Evolutionary conservation across 1,140 invertebrate species (phyloP), one percentile per base, ranked within the genome.

Genomic region (Thaumetopoea pityocampa): DNA sequence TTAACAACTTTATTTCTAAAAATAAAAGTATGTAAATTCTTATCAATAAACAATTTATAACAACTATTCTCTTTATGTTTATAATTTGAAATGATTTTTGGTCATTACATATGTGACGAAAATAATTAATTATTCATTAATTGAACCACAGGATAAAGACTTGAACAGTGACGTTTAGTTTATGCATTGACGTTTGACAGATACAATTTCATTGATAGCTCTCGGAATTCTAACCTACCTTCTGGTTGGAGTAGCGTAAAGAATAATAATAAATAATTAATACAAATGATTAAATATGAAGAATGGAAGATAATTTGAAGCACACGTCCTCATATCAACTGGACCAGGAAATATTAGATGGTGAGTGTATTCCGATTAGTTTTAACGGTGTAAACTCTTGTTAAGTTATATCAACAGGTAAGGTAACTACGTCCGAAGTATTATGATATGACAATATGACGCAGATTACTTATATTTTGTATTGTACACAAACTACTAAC

Each of bases 291-390:
- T 57, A 79, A 83, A 67, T 73, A 82, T 83, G 76, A 83, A 83
- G 79, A 79, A 83, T 83, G 79, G 79, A 80, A 64, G 79, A 80
- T 70, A 69, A 72, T 56, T 64, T 56, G 50, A 83, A 74, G 54
- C 60, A 79, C 47, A 64, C 64, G 22, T 62, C 76, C 30, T 83
- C 79, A 15, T 83, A 80, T 40, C 73, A 79, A 49, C 59, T 73
- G 50, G 76, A 83, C 49, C 79, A 83, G 41, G 79, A 83, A 61
- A 77, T 83, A 55, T 61, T 83, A 10, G 74, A 83, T 38, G 76
- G 79, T 80, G 51, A 50, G 70, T 58, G 8, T 12, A 29, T 47
- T 24, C 27, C 11, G 22, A 19, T 4, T 35, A 34, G 24, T 61
- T 56, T 41, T 17, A 47, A 30, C 17, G 46, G 44, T 65, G 69